Evolutionary conservation across 2,797 vertebrate genomes (phyloP).

Genomic region (Anolis apletophallus): DNA sequence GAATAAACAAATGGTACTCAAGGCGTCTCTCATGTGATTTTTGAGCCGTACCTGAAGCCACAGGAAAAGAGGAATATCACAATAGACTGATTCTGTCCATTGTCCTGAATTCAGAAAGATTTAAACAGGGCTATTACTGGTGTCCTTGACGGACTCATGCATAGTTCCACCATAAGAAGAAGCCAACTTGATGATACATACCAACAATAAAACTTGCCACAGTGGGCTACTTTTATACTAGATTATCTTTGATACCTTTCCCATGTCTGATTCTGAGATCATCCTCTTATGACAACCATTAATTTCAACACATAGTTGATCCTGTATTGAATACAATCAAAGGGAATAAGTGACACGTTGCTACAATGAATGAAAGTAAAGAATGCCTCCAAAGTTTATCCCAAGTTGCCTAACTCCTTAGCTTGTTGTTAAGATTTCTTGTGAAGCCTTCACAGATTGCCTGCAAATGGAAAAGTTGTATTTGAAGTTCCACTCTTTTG

Average conservation of each 20-base stretch:
- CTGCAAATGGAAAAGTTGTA: background rate
- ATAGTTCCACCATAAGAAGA: too few species aligned
- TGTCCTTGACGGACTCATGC: too few species aligned
- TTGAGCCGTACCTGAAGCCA: too few species aligned
- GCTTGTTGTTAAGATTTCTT: background rate
- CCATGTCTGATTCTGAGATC: background rate
- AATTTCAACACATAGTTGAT: background rate
- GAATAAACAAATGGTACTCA: too few species aligned
- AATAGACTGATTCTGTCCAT: too few species aligned
- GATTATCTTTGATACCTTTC: background rate
- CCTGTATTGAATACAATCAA: background rate
- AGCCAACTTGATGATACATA: too few species aligned
- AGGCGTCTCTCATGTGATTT: too few species aligned
- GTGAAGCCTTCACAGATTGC: background rate
- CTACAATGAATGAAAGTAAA: conserved; percentile 9
- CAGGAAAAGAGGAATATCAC: too few species aligned
- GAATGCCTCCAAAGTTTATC: background rate
- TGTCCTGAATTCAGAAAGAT: too few species aligned
- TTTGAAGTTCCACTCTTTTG: background rate
- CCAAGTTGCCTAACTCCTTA: background rate
- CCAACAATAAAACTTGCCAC: background rate
- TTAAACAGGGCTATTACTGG: too few species aligned
- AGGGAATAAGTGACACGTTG: background rate
- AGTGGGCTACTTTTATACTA: background rate
- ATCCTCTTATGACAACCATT: background rate